Conservation (phyloP, 2,888 invertebrate genomes). For the Limenitis camilla region DNA sequence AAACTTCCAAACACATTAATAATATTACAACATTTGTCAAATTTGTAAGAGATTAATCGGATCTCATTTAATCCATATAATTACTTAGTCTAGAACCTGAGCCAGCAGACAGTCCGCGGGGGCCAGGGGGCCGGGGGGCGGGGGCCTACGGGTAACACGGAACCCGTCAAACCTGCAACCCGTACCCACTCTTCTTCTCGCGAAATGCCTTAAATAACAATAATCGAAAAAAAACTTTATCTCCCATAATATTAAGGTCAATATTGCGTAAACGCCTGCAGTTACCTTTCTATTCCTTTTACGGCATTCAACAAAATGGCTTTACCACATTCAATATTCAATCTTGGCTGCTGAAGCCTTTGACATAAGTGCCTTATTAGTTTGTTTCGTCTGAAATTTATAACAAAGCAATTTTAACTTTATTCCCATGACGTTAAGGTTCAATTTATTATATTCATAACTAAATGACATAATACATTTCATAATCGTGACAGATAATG, state of each 20-base stretch:
- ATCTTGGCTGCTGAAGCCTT: slow-evolving; percentile 47
- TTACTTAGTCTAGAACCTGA: slow-evolving; percentile 37
- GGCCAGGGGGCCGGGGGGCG: slow-evolving; percentile 28
- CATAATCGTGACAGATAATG: slow-evolving; percentile 37
- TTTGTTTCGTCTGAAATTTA: slow-evolving; percentile 26
- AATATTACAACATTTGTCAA: slow-evolving; percentile 14
- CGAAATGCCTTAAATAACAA: slow-evolving; percentile 48
- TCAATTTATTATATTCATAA: not conserved
- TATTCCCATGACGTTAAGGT: not conserved
- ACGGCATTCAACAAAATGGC: slow-evolving; percentile 39
- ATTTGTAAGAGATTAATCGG: slow-evolving; percentile 15
- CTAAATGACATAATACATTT: slow-evolving; percentile 30
- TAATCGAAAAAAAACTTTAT: slow-evolving; percentile 31
- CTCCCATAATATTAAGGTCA: slow-evolving; percentile 3
- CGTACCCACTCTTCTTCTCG: slow-evolving; percentile 51
- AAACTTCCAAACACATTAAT: slow-evolving; percentile 2
- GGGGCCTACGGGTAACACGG: slow-evolving; percentile 60
- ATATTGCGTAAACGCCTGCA: slow-evolving; percentile 19
- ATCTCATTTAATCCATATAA: slow-evolving; percentile 32
- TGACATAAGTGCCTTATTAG: slow-evolving; percentile 54
- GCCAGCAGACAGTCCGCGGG: slow-evolving; percentile 37
- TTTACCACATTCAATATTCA: slow-evolving; percentile 46
- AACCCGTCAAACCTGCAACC: slow-evolving; percentile 68
- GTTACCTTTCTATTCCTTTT: slow-evolving; percentile 52
- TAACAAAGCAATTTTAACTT: not conserved